Conservation (phyloP, 2,888 invertebrate genomes). For the Acanthosepion esculentum region DNA sequence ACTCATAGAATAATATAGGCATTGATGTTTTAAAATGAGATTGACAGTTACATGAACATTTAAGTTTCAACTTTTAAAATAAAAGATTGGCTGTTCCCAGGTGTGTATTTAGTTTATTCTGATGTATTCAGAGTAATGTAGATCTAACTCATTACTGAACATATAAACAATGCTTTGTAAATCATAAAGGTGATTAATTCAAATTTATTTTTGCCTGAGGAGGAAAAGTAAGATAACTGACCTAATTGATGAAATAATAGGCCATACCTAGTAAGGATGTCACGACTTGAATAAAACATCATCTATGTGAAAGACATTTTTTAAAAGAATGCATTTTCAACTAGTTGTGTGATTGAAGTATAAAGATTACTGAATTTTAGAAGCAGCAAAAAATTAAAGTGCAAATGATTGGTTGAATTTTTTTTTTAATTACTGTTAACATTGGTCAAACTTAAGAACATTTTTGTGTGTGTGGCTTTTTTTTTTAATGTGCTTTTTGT, state of each 20-base stretch:
- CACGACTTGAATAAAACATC: background rate
- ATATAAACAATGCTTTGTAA: background rate
- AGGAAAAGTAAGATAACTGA: background rate
- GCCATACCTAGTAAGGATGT: background rate
- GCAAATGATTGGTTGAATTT: background rate
- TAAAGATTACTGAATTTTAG: background rate
- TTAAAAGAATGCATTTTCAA: background rate
- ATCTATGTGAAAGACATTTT: background rate
- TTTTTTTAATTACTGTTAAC: background rate
- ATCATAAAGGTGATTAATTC: background rate
- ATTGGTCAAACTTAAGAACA: no score
- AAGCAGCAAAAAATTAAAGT: background rate
- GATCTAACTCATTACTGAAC: background rate
- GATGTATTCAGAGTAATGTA: background rate
- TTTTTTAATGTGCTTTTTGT: no score
- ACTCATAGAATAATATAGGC: background rate
- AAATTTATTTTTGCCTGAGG: background rate
- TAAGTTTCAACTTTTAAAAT: background rate
- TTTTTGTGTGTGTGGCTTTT: no score
- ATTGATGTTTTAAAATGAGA: background rate
- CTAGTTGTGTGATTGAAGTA: no score
- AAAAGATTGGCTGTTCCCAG: background rate
- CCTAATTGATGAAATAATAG: background rate
- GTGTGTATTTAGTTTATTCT: background rate
- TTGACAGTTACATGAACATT: background rate